Base-by-base conservation (phyloP, 2,113 vertebrate species). In the Riparia riparia region DNA sequence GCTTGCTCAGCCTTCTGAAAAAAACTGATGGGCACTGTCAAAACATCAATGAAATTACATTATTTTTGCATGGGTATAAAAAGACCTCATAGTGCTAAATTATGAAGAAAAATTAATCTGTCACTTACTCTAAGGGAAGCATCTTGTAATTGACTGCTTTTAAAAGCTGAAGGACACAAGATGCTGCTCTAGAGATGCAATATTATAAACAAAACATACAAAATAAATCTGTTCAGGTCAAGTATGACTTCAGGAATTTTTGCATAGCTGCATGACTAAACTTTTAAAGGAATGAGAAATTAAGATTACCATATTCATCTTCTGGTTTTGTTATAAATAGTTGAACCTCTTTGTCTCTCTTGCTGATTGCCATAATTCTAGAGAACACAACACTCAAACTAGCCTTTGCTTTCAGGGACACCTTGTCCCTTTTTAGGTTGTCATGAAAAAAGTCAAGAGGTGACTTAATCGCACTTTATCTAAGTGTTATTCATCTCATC, bases 11-110 rank as follows among this genome's bases (percentile, higher is more conserved):
- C 8, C 32, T 91, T 82, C 71, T 80, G 66, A 87, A 93, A 76
- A 81, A 78, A 95, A 76, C 3, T 57, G 66, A 90, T 65, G 32
- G 31, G 37, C 39, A 53, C 45, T 85, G 61, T 80, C 1, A 2
- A 95, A 94, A 93, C 47, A 65, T 37, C 50, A 69, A 70, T 88
- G 66, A 97, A 95, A 94, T 82, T 47, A 65, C 16, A 51, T 64
- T 60, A 61, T 41, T 19, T 61, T 61, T 47, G n/a, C 28, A 56
- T 47, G 37, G 22, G 16, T 31, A 87, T 60, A 57, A 72, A 93
- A 95, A 82, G 42, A 73, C 10, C 12, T 66, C 19, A 34, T 51
- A 1, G 0, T 82, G 39, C 56, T 80, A 80, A 91, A 96, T 82
- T 77, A 85, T 21, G 15, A 89, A 85, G 65, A 88, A 92, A 85